Percentiles rank a stretch among this genome's conserved stretches.
Evolutionary conservation across 2,113 vertebrate species (phyloP).

Genomic region (Ctenomys sociabilis): DNA sequence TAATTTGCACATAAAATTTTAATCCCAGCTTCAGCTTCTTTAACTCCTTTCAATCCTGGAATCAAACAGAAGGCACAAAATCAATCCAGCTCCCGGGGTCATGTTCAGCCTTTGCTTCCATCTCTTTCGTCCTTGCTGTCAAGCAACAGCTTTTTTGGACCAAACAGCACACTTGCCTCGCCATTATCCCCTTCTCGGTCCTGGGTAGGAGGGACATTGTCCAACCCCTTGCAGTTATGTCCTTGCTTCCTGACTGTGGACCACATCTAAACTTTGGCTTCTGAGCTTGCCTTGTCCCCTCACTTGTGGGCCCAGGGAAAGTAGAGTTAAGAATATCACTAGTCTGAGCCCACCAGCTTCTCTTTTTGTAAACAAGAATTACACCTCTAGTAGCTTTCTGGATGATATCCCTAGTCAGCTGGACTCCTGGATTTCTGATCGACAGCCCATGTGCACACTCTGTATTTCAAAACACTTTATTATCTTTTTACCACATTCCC

Average conservation of each 20-base stretch:
- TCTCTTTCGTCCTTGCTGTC: background rate
- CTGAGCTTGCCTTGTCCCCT: background rate
- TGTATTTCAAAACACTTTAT: background rate
- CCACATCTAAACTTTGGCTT: background rate
- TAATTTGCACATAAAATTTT: background rate
- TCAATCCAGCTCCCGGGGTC: background rate
- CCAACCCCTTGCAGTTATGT: background rate
- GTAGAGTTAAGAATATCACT: background rate
- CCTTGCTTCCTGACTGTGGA: background rate
- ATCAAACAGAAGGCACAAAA: background rate
- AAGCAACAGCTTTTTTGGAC: background rate
- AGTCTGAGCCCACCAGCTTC: background rate
- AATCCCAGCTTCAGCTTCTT: background rate
- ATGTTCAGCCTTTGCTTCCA: background rate
- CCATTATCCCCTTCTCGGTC: background rate
- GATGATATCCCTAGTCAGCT: background rate
- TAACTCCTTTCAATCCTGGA: background rate
- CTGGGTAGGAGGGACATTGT: background rate
- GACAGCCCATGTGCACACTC: too few relatives aligned
- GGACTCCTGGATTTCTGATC: background rate
- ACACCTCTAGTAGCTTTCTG: background rate
- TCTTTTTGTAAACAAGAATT: background rate
- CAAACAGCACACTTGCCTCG: too few relatives aligned
- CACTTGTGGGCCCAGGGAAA: background rate
- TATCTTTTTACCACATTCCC: background rate